Evolutionary conservation across 2,888 invertebrate species (phyloP).

Genomic region (Scaptomyza caliginosa): DNA sequence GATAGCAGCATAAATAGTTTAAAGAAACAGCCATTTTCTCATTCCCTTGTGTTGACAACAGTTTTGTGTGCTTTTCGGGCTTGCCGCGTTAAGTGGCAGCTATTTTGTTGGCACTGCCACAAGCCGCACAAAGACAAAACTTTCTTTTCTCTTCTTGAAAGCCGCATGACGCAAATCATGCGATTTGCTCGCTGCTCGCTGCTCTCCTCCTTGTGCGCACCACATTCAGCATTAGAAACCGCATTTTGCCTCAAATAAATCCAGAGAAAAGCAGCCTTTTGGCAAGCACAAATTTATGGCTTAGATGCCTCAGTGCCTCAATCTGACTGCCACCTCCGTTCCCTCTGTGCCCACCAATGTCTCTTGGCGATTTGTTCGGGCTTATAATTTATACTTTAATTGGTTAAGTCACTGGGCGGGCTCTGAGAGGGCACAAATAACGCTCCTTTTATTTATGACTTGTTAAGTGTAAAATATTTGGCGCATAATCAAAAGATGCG

Average conservation of each 20-base stretch:
- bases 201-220: slow-evolving; percentile 9
- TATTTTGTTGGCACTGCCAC: slow-evolving; percentile 17
- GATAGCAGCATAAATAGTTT: slow-evolving; percentile 3
- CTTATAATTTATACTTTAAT: slow-evolving; percentile 78
- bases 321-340: neutral
- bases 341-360: slow-evolving; percentile 16
- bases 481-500: slow-evolving; percentile 65
- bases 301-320: slow-evolving; percentile 29
- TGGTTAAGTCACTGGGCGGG: slow-evolving; percentile 64
- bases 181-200: slow-evolving; percentile 19
- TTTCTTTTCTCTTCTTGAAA: slow-evolving; percentile 16
- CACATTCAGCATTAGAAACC: slow-evolving; percentile 56
- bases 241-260: slow-evolving; percentile 70
- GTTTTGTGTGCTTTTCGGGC: neutral
- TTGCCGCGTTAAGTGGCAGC: slow-evolving; percentile 13
- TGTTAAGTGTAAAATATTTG: slow-evolving; percentile 73
- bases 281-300: slow-evolving; percentile 70
- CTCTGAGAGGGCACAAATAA: slow-evolving; percentile 32
- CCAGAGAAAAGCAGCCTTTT: slow-evolving; percentile 68
- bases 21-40: neutral
- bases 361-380: slow-evolving; percentile 63
- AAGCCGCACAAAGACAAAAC: slow-evolving; percentile 22
- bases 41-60: neutral
- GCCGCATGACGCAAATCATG: slow-evolving; percentile 47
- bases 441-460: slow-evolving; percentile 64